Conservation (phyloP, 2,113 vertebrate genomes). For the Osmerus mordax region DNA sequence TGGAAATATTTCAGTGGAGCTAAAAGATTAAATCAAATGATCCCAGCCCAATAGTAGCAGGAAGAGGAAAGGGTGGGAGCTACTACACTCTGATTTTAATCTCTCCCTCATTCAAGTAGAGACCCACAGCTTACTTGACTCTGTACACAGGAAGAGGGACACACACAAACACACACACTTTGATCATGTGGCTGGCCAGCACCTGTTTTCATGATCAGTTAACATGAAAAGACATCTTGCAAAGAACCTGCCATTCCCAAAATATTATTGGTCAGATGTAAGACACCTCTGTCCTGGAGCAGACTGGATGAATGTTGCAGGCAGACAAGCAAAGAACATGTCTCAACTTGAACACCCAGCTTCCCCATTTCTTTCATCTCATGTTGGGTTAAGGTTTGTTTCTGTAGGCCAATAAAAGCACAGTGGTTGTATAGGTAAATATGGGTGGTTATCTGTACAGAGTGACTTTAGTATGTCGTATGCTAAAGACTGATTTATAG, state of each 20-base stretch:
- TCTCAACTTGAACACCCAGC: no score
- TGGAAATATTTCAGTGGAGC: neutral
- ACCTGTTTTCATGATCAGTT: neutral
- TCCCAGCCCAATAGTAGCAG: neutral
- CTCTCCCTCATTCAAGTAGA: slow-evolving; percentile 27
- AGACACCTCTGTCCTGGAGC: no score
- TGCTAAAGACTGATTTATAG: no score
- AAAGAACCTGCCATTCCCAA: neutral
- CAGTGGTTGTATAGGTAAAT: neutral
- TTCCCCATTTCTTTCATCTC: no score
- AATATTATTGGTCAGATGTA: no score
- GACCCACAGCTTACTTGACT: slow-evolving; percentile 8
- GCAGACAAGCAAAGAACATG: slow-evolving; percentile 1
- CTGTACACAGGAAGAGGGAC: slow-evolving; percentile 10
- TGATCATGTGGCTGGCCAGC: neutral
- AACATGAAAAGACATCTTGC: slow-evolving; percentile 3
- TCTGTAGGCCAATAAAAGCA: no score
- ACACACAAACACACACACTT: slow-evolving; percentile 8
- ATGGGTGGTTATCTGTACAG: neutral
- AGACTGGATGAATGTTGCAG: neutral
- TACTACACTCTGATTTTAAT: slow-evolving; percentile 32
- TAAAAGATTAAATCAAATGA: slow-evolving; percentile 13
- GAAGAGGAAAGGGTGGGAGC: slow-evolving; percentile 49
- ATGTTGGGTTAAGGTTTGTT: no score
- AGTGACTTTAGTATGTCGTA: no score